A percentile compares a stretch with the other conserved stretches of the same genome.
Evolutionary conservation across 2,888 invertebrate genomes (phyloP).

Genomic region (Malthinus seriepunctatus): DNA sequence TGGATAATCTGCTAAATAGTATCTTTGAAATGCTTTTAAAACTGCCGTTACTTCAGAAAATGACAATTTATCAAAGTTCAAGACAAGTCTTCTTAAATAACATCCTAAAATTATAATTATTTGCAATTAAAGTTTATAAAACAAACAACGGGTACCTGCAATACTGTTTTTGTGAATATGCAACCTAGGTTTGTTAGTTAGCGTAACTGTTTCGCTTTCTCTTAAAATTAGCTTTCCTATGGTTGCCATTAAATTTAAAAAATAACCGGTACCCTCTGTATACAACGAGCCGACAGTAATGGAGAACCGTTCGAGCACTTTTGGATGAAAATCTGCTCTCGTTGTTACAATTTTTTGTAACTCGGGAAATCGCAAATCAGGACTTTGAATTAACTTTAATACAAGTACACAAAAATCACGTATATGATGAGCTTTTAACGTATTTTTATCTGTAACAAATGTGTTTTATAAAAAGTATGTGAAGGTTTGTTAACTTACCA

Average conservation of each 20-base stretch:
- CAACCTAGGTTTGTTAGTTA: conserved; percentile 10
- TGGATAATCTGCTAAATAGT: conserved; percentile 57
- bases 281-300: conserved; percentile 61
- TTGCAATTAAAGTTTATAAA: conserved; percentile 24
- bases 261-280: conserved; percentile 56
- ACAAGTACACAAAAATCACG: conserved; percentile 81
- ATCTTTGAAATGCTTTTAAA: conserved; percentile 71
- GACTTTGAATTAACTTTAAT: conserved; percentile 79
- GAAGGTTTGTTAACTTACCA: conserved; percentile 45
- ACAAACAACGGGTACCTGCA: conserved; percentile 57
- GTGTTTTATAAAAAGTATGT: conserved; percentile 6
- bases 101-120: conserved; percentile 64
- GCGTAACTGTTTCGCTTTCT: conserved; percentile 25
- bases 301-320: conserved; percentile 64
- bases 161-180: conserved; percentile 67
- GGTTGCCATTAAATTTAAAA: conserved; percentile 47
- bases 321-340: conserved; percentile 62
- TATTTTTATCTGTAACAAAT: conserved; percentile 12
- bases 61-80: conserved; percentile 80
- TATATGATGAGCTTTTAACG: conserved; percentile 37
- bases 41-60: conserved; percentile 82
- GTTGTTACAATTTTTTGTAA: conserved; percentile 65
- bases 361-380: conserved; percentile 75
- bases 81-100: conserved; percentile 78
- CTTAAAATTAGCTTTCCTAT: conserved; percentile 32